Evolutionary conservation across 2,888 invertebrate species (phyloP).

Genomic region (Diaprepes abbreviatus): DNA sequence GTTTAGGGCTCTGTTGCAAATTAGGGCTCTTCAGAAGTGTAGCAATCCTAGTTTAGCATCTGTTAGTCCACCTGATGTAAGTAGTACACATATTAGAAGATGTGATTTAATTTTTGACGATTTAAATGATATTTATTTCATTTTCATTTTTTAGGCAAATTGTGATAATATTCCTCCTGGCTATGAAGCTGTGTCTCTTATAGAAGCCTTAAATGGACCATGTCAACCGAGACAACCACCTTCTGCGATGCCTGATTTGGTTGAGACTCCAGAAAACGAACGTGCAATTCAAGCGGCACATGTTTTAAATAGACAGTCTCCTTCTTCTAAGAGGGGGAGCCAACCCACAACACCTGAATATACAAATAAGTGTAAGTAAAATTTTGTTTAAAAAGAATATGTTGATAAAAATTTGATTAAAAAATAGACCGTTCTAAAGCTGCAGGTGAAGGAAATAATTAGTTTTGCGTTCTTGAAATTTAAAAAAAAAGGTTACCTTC

Average conservation of each 20-base stretch:
- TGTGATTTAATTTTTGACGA: too few species aligned
- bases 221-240: constrained; percentile 72
- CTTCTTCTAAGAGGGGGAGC: constrained; percentile 64
- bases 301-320: constrained; percentile 74
- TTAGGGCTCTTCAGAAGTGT: constrained; percentile 90
- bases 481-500: too few species aligned
- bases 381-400: background rate
- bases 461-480: too few species aligned
- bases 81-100: constrained; percentile 48
- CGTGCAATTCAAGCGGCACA: constrained; percentile 78
- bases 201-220: constrained; percentile 96
- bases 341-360: constrained; percentile 70
- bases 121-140: background rate
- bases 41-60: constrained; percentile 69
- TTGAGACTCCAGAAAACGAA: constrained; percentile 76
- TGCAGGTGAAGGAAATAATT: too few species aligned
- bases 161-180: constrained; percentile 92
- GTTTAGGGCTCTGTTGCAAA: constrained; percentile 95
- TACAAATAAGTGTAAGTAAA: constrained; percentile 38
- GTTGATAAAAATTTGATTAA: too few species aligned
- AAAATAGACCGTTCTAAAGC: too few species aligned
- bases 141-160: constrained; percentile 72
- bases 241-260: constrained; percentile 67
- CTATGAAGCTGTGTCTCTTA: constrained; percentile 93
- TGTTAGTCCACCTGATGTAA: constrained; percentile 76